Percentiles rank a stretch among this genome's conserved stretches.
These are phyloP conservation scores for Xanthia togata DNA, from an alignment of 2,888 invertebrate species.

Conservation along the genomic window DNA sequence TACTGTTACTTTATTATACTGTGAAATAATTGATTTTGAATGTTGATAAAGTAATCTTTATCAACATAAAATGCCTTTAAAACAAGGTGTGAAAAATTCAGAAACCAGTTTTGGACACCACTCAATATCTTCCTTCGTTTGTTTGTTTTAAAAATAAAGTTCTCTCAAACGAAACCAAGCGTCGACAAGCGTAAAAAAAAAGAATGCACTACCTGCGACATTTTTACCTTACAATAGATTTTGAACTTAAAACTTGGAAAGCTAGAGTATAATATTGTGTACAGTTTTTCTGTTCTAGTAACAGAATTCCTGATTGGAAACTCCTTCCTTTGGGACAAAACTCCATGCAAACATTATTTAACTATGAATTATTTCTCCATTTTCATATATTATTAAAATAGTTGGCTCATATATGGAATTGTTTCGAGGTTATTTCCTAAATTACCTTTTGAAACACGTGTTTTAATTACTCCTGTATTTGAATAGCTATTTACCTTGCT, in stretches of 20 bases:
- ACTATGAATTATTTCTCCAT: slow-evolving; percentile 50
- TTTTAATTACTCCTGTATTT: slow-evolving; percentile 18
- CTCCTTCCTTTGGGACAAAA: slow-evolving; percentile 42
- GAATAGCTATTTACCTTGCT: not conserved
- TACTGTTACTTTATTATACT: too few relatives aligned
- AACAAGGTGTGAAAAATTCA: not conserved
- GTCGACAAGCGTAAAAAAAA: slow-evolving; percentile 30
- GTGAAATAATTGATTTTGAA: too few relatives aligned
- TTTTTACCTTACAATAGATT: slow-evolving; percentile 20
- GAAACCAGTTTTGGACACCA: slow-evolving; percentile 2
- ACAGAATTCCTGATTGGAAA: slow-evolving; percentile 51
- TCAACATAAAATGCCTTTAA: not conserved
- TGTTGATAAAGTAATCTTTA: too few relatives aligned
- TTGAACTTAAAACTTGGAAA: slow-evolving; percentile 18
- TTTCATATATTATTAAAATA: slow-evolving; percentile 45
- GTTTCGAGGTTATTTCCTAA: slow-evolving; percentile 6
- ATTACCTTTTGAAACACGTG: slow-evolving; percentile 22
- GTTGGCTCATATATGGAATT: slow-evolving; percentile 12
- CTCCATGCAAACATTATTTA: slow-evolving; percentile 39
- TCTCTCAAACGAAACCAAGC: slow-evolving; percentile 45
- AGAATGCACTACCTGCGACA: slow-evolving; percentile 25
- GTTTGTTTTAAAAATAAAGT: slow-evolving; percentile 43
- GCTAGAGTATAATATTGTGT: slow-evolving; percentile 11
- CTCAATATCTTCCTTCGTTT: slow-evolving; percentile 25
- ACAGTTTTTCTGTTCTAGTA: slow-evolving; percentile 22